These are phyloP conservation scores for Procambarus clarkii DNA, from an alignment of 1,140 invertebrate genomes.

Conservation along the genomic window DNA sequence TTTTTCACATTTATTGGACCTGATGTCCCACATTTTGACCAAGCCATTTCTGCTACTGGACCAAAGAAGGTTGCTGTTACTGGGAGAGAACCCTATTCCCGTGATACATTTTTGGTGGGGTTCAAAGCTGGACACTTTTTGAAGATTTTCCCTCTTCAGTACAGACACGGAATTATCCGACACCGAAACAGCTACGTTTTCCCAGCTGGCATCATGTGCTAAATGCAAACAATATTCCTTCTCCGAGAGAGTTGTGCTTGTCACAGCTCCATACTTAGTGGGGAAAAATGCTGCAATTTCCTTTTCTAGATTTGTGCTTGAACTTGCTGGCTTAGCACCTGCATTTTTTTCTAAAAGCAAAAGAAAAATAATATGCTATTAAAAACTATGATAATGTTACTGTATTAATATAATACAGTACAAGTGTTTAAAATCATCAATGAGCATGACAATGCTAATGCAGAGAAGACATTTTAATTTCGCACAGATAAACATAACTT, in stretches of 20 bases:
- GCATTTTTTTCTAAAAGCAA: neutral
- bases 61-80: slow-evolving; percentile 79
- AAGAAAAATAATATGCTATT: neutral
- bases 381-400: no score
- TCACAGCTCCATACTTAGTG: slow-evolving; percentile 23
- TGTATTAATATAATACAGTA: no score
- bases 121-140: slow-evolving; percentile 48
- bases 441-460: no score
- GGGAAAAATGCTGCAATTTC: slow-evolving; percentile 1
- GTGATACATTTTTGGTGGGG: slow-evolving; percentile 73
- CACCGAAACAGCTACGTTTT: slow-evolving; percentile 36
- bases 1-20: slow-evolving; percentile 75
- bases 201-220: neutral
- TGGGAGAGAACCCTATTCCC: slow-evolving; percentile 79
- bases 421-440: no score
- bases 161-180: slow-evolving; percentile 60
- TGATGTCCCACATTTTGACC: slow-evolving; percentile 82
- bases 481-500: no score
- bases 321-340: neutral
- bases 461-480: no score
- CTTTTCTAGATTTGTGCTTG: neutral
- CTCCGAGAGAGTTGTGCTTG: slow-evolving; percentile 12
- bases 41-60: slow-evolving; percentile 77
- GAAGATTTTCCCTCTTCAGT: slow-evolving; percentile 53
- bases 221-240: slow-evolving; percentile 32